Evolutionary conservation across 2,797 vertebrate species (phyloP).

Genomic region (Nothura maculosa): DNA sequence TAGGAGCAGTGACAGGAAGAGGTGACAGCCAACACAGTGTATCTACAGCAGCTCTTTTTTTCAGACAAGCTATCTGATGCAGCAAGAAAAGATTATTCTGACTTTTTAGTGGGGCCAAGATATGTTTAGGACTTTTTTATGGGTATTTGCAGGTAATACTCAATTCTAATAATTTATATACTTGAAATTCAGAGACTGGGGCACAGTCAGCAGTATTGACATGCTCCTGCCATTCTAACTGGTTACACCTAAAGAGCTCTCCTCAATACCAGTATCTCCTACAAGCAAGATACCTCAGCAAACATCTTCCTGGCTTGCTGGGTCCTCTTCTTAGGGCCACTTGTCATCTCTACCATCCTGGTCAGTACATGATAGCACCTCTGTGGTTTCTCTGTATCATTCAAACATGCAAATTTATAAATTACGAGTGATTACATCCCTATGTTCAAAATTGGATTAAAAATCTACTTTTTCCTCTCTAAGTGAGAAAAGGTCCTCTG

Average conservation of each 20-base stretch:
- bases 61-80: neutral
- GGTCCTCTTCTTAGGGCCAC: neutral
- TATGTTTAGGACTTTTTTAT: neutral
- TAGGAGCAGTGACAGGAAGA: neutral
- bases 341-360: neutral
- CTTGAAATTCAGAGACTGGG: neutral
- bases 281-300: neutral
- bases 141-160: neutral
- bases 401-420: neutral
- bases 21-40: rapidly evolving
- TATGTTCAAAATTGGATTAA: neutral
- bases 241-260: neutral
- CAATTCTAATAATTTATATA: neutral
- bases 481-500: neutral
- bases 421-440: neutral
- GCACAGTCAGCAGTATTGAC: neutral
- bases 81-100: neutral
- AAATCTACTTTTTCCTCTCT: neutral
- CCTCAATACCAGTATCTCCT: neutral
- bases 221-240: neutral
- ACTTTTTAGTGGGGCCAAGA: neutral
- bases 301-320: neutral
- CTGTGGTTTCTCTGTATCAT: neutral
- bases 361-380: neutral
- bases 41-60: neutral